Evolutionary conservation across 2,113 vertebrate species (phyloP).

Genomic region (Anarrhichthys ocellatus): DNA sequence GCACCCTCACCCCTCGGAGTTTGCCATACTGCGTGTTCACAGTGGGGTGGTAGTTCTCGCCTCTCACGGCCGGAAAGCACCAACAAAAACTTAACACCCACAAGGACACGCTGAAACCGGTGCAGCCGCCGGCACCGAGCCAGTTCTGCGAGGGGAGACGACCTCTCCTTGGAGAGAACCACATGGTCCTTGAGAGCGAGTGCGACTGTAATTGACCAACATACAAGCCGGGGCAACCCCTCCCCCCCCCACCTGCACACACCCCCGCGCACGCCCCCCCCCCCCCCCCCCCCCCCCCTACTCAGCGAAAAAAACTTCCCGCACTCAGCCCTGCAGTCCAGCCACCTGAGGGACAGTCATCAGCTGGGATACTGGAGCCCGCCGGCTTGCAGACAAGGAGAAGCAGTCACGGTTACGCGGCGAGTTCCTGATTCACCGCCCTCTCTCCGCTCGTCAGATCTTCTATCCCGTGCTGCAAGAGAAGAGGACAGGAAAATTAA

Average conservation of each 20-base stretch:
- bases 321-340: conserved; percentile 73
- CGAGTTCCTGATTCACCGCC: conserved; percentile 73
- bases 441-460: conserved; percentile 60
- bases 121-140: conserved; percentile 82
- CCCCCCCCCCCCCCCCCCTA: conserved; percentile 53
- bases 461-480: conserved; percentile 77
- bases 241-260: too few species aligned
- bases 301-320: conserved; percentile 53
- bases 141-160: conserved; percentile 81
- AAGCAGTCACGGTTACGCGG: conserved; percentile 36
- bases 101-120: conserved; percentile 81
- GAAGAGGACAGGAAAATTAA: conserved; percentile 75
- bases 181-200: conserved; percentile 83
- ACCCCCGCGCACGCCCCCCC: too few species aligned
- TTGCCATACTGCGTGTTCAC: conserved; percentile 99
- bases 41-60: conserved; percentile 93
- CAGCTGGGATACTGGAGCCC: conserved; percentile 66
- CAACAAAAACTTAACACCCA: conserved; percentile 91
- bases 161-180: conserved; percentile 81
- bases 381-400: conserved; percentile 44
- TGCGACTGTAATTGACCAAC: conserved; percentile 73
- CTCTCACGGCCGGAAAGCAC: conserved; percentile 79
- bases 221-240: conserved; percentile 72
- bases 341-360: conserved; percentile 76
- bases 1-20: conserved; percentile 92